Base-by-base conservation (phyloP, 2,888 invertebrate species). In the Nebria salina region DNA sequence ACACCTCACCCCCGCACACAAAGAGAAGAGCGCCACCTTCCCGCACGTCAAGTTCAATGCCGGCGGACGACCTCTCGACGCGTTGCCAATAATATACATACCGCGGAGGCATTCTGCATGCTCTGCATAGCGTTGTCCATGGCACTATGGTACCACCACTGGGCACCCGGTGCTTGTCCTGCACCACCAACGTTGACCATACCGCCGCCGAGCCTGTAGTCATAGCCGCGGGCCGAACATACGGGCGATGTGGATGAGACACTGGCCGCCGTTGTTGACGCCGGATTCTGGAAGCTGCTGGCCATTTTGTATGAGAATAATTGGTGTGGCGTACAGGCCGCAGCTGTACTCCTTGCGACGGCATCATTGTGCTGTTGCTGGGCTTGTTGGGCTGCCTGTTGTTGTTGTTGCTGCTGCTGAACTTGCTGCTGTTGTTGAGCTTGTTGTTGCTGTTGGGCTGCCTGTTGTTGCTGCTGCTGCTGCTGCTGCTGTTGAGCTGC, bases 221-320 rank as follows among this genome's bases (percentile, higher is more conserved):
- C 95, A 89, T 94, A 95, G 86, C 92, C 93, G 83, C 87, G 86
- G 83, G 88, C 86, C 83, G 92, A 91, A 20, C 70, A 70, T 83
- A 92, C 92, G 82, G 93, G 91, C 85, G 92, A 91, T 84, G 92
- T 91, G 85, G 93, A 91, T 85, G 92, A 91, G 85, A 92, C 91
- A 85, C 89, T 91, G 89, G 91, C 93, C 90, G 90, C 92, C 87
- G 90, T 91, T 87, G 92, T 93, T 89, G 92, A 93, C 90, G 91
- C 90, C 86, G 93, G 92, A 89, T 92, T 93, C 86, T 95, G 93
- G 91, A 95, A 95, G 88, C 94, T 94, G 88, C 94, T 94, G 86
- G 95, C 94, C 95, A 96, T 95, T 92, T 95, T 96, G 89, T 96
- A 96, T 83, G 94, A 93, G 88, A 95, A 95, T 85, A 95, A 91